Evolutionary conservation across 2,888 invertebrate species (phyloP).

Genomic region (Melieria picta): DNA sequence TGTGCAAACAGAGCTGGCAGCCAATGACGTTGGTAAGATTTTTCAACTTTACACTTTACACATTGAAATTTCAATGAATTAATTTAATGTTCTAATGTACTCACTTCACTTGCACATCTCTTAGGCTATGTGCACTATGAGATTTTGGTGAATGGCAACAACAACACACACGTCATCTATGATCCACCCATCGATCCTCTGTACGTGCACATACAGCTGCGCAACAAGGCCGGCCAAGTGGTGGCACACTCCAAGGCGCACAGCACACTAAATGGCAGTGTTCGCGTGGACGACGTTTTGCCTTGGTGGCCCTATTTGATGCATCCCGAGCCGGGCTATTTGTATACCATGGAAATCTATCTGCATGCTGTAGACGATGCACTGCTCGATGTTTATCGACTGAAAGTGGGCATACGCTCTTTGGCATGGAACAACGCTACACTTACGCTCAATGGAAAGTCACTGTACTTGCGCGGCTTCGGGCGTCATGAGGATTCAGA

Average conservation of each 20-base stretch:
- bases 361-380: constrained; percentile 48
- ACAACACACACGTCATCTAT: constrained; percentile 43
- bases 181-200: constrained; percentile 39
- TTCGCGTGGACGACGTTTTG: constrained; percentile 76
- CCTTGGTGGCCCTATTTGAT: constrained; percentile 97
- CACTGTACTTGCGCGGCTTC: constrained; percentile 91
- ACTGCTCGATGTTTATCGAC: constrained; percentile 80
- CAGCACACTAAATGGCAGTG: constrained; percentile 68
- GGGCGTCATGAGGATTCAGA: constrained; percentile 96
- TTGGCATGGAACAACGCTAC: constrained; percentile 79
- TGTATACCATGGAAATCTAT: constrained; percentile 81
- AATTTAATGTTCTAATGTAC: too few relatives aligned
- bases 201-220: constrained; percentile 64
- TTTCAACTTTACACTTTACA: too few relatives aligned
- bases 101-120: too few relatives aligned
- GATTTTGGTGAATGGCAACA: constrained; percentile 57
- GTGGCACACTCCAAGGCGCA: constrained; percentile 69
- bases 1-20: constrained; percentile 73
- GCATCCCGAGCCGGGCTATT: constrained; percentile 81
- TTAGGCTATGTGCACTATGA: constrained; percentile 54
- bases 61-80: too few relatives aligned
- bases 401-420: constrained; percentile 87
- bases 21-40: constrained; percentile 27
- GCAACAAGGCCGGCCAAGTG: constrained; percentile 69
- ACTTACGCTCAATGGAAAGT: constrained; percentile 81